phyloP scores from a whole-genome alignment of 2,113 vertebrate species.

The Caracal caracal region DNA sequence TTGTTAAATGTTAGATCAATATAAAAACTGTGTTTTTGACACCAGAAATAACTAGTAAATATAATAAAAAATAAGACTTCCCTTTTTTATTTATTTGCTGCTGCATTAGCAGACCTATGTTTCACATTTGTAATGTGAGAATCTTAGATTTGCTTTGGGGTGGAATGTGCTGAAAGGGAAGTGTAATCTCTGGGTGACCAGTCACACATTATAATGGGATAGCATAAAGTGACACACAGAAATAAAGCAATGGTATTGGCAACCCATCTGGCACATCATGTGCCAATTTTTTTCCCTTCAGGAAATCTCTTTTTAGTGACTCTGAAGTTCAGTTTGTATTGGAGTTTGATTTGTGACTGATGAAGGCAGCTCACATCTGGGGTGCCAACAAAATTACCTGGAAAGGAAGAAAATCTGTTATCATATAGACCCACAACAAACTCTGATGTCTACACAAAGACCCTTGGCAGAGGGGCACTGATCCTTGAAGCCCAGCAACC shows the following conservation, averaged over 20 bases:
- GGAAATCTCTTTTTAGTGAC: not conserved
- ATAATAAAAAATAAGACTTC: not conserved
- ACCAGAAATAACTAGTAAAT: not conserved
- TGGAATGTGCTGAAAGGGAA: constrained; percentile 26
- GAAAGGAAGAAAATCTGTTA: not conserved
- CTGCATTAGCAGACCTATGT: not conserved
- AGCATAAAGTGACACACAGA: not conserved
- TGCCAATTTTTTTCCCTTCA: constrained; percentile 23
- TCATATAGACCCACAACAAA: constrained; percentile 8
- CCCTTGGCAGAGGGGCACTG: not conserved
- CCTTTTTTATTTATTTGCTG: not conserved
- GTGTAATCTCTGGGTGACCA: not conserved
- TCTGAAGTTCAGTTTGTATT: not conserved
- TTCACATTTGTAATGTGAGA: not conserved
- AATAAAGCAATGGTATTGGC: constrained; percentile 34
- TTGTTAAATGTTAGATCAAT: not conserved
- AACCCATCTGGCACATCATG: not conserved
- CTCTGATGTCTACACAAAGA: constrained; percentile 40
- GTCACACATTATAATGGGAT: constrained; percentile 25
- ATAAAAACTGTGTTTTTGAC: not conserved
- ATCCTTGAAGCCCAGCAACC: not conserved
- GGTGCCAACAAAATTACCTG: constrained; percentile 27
- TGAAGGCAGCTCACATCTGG: not conserved
- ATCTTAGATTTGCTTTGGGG: not conserved
- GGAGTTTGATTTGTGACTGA: constrained; percentile 29